Evolutionary conservation across 2,113 vertebrate species (phyloP).

Genomic region (Ahaetulla prasina): DNA sequence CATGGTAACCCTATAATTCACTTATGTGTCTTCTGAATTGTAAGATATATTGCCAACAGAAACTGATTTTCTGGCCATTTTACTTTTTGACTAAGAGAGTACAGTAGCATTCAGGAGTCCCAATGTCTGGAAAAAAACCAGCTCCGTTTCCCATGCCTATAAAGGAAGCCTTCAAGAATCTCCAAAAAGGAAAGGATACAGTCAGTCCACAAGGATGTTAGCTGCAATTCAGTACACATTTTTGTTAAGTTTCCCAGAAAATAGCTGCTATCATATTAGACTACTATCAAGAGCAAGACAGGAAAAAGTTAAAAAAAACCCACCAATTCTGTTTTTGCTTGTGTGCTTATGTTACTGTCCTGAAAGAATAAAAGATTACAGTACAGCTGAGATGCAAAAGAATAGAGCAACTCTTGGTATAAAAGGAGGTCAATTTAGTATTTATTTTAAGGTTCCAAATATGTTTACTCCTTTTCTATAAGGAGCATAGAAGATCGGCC

Average conservation of each 20-base stretch:
- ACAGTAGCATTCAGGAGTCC: conserved; percentile 15
- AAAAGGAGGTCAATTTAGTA: background rate
- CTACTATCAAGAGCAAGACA: background rate
- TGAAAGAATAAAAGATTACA: conserved; percentile 11
- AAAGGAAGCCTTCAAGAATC: background rate
- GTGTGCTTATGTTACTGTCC: conserved; percentile 21
- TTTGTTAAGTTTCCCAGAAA: conserved; percentile 19
- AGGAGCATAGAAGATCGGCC: conserved; percentile 3
- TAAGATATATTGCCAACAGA: conserved; percentile 34
- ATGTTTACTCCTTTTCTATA: conserved; percentile 4
- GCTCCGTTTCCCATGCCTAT: conserved; percentile 13
- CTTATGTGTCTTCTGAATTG: conserved; percentile 37
- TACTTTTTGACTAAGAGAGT: conserved; percentile 13
- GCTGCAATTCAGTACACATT: background rate
- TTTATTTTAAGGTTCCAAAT: conserved; percentile 23
- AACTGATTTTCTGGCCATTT: conserved; percentile 36
- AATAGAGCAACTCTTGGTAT: background rate
- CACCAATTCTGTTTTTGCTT: background rate
- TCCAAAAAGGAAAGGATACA: background rate
- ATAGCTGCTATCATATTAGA: conserved; percentile 11
- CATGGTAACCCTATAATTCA: conserved; percentile 3
- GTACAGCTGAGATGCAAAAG: background rate
- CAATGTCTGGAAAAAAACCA: conserved; percentile 29
- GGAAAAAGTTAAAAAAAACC: conserved; percentile 24
- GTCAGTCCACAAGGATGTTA: conserved; percentile 19